A percentile compares a stretch with the other conserved stretches of the same genome.
These are phyloP conservation scores for Luffia ferchaultella DNA, from an alignment of 2,888 invertebrate genomes.

Conservation along the genomic window DNA sequence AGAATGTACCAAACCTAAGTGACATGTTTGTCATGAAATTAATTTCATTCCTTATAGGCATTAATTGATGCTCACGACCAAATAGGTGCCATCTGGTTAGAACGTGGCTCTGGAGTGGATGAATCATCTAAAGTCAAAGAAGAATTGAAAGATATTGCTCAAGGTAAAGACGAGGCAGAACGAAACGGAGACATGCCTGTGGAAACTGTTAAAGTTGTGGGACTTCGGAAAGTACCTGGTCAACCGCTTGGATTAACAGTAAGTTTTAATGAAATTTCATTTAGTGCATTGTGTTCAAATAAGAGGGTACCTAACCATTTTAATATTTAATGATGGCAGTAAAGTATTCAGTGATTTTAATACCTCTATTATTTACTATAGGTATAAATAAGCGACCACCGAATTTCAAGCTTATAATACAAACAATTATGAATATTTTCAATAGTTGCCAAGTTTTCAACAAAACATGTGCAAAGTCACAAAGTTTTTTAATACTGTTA, in stretches of 20 bases:
- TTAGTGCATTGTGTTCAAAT: no score
- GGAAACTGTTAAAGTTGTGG: slow-evolving; percentile 87
- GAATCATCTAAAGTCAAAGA: slow-evolving; percentile 38
- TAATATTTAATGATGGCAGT: no score
- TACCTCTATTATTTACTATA: no score
- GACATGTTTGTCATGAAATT: neutral
- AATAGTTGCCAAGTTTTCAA: no score
- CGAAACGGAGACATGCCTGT: slow-evolving; percentile 74
- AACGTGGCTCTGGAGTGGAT: slow-evolving; percentile 62
- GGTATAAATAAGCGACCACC: no score
- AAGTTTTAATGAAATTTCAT: slow-evolving; percentile 21
- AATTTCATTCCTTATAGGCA: slow-evolving; percentile 61
- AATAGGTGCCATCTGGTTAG: slow-evolving; percentile 72
- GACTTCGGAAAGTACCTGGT: slow-evolving; percentile 82
- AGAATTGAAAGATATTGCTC: slow-evolving; percentile 13
- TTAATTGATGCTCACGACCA: slow-evolving; percentile 90
- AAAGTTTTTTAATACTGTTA: no score
- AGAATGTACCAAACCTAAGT: slow-evolving; percentile 5
- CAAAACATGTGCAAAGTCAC: no score
- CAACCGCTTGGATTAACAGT: slow-evolving; percentile 88
- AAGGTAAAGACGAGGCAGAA: slow-evolving; percentile 31
- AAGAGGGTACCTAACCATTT: no score
- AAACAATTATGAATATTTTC: no score
- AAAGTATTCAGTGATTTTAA: no score
- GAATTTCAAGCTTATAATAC: no score